Percentiles rank a stretch among this genome's conserved stretches.
Evolutionary conservation across 2,113 vertebrate genomes (phyloP).

Genomic region (Gnathonemus echidnorhynchus): DNA sequence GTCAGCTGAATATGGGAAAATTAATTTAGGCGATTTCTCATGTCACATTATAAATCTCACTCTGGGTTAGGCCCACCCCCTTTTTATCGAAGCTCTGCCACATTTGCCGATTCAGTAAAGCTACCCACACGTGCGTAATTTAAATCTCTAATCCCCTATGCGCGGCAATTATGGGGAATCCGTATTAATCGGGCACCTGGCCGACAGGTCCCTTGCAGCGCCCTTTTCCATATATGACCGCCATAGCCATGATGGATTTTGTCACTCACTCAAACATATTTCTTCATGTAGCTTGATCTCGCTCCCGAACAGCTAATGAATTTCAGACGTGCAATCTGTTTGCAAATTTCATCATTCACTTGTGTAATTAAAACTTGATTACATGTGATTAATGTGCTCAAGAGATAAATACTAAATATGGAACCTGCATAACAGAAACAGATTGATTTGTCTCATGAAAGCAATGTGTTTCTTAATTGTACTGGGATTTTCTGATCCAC

Average conservation of each 20-base stretch:
- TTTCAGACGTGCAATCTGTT: not conserved
- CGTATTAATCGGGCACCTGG: not conserved
- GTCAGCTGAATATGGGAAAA: not conserved
- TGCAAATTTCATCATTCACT: not conserved
- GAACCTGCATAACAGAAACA: not conserved
- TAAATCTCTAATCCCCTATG: not conserved
- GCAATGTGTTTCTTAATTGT: not conserved
- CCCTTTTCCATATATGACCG: not conserved
- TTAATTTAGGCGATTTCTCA: slow-evolving; percentile 5
- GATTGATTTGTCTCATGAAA: not conserved
- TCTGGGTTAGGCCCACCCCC: not conserved
- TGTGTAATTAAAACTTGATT: slow-evolving; percentile 14
- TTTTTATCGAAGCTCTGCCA: not conserved
- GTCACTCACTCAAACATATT: too few species aligned
- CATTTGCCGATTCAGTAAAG: slow-evolving; percentile 6
- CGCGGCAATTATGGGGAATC: not conserved
- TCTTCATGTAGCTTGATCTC: not conserved
- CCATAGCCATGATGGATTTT: not conserved
- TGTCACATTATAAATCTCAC: slow-evolving; percentile 9
- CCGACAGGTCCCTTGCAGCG: not conserved
- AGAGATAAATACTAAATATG: not conserved
- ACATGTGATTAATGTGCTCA: not conserved
- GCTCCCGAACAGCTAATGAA: not conserved
- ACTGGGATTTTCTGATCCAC: not conserved
- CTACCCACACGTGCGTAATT: not conserved